These are phyloP conservation scores for Frieseomelitta varia DNA, from an alignment of 1,140 invertebrate species.

Conservation along the genomic window DNA sequence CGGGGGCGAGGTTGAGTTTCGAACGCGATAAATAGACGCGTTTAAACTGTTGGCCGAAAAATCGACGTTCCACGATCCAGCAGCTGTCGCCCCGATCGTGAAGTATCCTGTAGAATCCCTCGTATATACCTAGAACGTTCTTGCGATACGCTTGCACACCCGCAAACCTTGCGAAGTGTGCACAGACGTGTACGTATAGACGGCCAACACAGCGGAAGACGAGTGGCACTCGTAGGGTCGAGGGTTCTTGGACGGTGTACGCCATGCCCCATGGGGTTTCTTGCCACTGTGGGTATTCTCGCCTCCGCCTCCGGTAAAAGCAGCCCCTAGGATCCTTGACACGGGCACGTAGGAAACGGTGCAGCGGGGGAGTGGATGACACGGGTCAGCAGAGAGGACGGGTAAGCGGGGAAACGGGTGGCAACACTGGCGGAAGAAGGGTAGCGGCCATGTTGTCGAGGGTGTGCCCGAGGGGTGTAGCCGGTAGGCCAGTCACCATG, in stretches of 20 bases:
- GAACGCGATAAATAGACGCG: background rate
- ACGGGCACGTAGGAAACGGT: conserved; percentile 30
- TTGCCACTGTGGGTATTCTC: conserved; percentile 48
- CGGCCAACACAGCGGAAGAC: conserved; percentile 35
- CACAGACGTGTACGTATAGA: conserved; percentile 3
- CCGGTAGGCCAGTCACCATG: conserved; percentile 70
- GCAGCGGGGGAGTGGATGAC: conserved; percentile 18
- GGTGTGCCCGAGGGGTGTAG: conserved; percentile 75
- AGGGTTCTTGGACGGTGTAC: conserved; percentile 55
- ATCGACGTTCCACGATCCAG: background rate
- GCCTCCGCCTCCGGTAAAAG: conserved; percentile 27
- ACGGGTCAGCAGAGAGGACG: conserved; percentile 3
- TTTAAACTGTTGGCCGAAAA: background rate
- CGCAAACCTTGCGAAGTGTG: background rate
- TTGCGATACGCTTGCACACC: conserved; percentile 19
- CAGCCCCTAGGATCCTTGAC: conserved; percentile 49
- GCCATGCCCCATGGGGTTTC: conserved; percentile 64
- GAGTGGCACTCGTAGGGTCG: conserved; percentile 67
- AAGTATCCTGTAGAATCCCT: conserved; percentile 28
- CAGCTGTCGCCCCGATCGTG: conserved; percentile 6
- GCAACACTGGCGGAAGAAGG: conserved; percentile 4
- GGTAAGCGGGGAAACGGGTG: conserved; percentile 14
- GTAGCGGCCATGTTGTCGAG: conserved; percentile 73
- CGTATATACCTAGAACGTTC: conserved; percentile 3
- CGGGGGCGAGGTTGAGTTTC: background rate